phyloP scores from a whole-genome alignment of 2,113 vertebrate species.

The Myotis brandtii region DNA sequence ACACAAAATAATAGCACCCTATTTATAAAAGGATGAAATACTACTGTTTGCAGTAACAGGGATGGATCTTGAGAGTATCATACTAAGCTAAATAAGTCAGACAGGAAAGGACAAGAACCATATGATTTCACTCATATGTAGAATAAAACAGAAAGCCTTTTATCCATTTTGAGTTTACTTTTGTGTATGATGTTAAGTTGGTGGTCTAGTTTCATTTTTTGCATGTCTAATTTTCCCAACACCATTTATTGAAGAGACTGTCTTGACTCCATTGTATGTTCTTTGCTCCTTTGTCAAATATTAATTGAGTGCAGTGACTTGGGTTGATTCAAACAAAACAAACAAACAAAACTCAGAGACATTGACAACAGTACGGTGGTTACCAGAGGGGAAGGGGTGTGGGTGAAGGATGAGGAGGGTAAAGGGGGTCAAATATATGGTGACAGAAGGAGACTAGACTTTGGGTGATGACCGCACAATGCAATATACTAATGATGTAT shows the following conservation, averaged over 20 bases:
- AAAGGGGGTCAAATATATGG: not conserved
- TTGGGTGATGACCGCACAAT: not conserved
- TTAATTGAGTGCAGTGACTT: too few species aligned
- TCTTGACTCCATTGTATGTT: too few species aligned
- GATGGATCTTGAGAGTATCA: not conserved
- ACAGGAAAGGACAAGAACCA: not conserved
- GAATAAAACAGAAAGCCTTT: not conserved
- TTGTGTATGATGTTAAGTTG: too few species aligned
- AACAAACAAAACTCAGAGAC: not conserved
- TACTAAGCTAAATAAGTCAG: not conserved
- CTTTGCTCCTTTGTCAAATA: too few species aligned
- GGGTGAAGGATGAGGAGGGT: not conserved
- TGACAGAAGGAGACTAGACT: not conserved
- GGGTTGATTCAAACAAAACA: not conserved
- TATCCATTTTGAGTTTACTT: too few species aligned
- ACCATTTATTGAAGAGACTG: too few species aligned
- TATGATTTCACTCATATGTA: not conserved
- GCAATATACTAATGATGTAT: not conserved
- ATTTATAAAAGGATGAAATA: not conserved
- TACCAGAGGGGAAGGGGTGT: not conserved
- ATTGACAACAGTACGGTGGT: not conserved
- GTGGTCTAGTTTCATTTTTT: too few species aligned
- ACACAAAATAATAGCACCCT: not conserved
- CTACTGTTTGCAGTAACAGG: not conserved
- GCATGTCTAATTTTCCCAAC: too few species aligned